Percentiles rank a stretch among this genome's conserved stretches.
Conservation (phyloP, 2,113 vertebrate genomes). For the Euleptes europaea region DNA sequence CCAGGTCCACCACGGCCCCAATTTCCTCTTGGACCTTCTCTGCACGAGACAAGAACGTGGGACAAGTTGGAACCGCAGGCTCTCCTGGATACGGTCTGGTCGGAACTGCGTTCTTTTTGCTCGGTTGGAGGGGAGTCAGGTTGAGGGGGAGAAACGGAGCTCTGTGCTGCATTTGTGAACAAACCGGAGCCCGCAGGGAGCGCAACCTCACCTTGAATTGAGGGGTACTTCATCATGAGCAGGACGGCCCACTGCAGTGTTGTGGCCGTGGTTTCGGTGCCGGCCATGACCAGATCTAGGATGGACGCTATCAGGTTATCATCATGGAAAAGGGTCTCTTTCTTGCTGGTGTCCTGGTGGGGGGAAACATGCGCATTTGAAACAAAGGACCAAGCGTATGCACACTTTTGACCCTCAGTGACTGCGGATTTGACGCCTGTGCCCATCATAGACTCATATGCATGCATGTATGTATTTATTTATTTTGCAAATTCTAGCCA, state of each 20-base stretch:
- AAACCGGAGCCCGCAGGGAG: background rate
- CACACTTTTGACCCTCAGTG: no score
- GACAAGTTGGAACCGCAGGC: background rate
- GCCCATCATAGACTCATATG: no score
- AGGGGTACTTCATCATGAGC: slow-evolving; percentile 83
- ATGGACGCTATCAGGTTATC: slow-evolving; percentile 82
- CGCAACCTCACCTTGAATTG: slow-evolving; percentile 80
- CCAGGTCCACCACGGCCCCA: slow-evolving; percentile 43
- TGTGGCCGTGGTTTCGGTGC: slow-evolving; percentile 88
- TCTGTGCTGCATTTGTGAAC: no score
- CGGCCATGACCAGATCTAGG: slow-evolving; percentile 89
- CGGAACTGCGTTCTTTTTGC: accelerated
- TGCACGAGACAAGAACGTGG: slow-evolving; percentile 33
- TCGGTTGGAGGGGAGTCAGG: no score
- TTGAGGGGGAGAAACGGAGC: no score
- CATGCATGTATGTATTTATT: no score
- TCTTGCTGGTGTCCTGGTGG: slow-evolving; percentile 64
- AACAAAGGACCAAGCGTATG: background rate
- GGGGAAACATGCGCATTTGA: background rate
- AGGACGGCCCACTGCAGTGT: slow-evolving; percentile 89
- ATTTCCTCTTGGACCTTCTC: slow-evolving; percentile 77
- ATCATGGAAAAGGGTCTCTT: slow-evolving; percentile 74
- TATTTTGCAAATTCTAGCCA: no score
- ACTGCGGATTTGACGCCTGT: no score
- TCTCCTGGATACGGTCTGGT: background rate